Evolutionary conservation across 2,797 vertebrate genomes (phyloP).

Genomic region (Enteromius treurensis): DNA sequence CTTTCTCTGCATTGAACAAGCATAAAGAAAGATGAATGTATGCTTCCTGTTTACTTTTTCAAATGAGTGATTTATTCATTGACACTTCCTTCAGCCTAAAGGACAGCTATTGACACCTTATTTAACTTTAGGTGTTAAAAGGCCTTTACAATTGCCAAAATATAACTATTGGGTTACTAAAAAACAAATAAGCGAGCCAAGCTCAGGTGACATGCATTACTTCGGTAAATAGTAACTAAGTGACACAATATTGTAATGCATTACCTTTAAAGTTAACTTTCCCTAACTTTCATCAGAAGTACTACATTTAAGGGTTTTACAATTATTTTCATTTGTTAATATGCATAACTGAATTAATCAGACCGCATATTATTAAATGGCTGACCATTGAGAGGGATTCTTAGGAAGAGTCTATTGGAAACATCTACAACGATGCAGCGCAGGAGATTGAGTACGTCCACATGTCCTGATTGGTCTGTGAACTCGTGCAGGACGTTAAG

Average conservation of each 20-base stretch:
- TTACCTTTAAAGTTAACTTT: background rate
- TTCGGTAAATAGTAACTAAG: background rate
- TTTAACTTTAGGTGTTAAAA: background rate
- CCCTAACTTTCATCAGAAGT: background rate
- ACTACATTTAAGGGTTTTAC: background rate
- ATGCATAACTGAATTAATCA: background rate
- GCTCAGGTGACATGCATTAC: background rate
- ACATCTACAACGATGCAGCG: conserved; percentile 88
- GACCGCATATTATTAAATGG: background rate
- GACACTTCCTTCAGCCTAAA: too few species aligned
- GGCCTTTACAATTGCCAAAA: background rate
- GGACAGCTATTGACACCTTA: too few species aligned
- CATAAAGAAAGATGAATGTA: background rate
- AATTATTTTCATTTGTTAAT: background rate
- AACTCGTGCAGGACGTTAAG: conserved; percentile 81
- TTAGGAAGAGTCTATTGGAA: conserved; percentile 89
- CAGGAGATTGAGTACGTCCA: conserved; percentile 87
- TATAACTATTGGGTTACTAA: background rate
- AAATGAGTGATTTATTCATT: too few species aligned
- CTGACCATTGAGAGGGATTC: conserved; percentile 89
- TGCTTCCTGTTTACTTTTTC: background rate
- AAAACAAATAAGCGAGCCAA: background rate
- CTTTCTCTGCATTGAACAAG: conserved; percentile 77
- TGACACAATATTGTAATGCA: background rate
- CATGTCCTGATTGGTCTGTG: conserved; percentile 73